Base-by-base conservation (phyloP, 2,888 invertebrate genomes). In the Drosophila limbata region DNA sequence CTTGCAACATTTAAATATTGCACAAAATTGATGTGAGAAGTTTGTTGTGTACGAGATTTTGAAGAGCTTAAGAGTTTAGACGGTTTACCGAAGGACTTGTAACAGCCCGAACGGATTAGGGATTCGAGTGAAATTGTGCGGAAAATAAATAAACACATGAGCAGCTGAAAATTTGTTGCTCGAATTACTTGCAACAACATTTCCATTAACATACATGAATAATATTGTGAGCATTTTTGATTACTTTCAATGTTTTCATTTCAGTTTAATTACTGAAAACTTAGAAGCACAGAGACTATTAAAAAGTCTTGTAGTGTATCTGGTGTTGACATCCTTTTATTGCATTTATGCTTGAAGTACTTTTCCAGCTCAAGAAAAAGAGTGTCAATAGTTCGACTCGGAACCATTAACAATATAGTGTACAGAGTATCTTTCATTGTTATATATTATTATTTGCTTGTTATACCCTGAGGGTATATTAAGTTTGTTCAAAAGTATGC, bases 1-100 rank as follows among this genome's bases (percentile, higher is more conserved):
- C 51, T 48, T 69, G 64, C 69, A 68, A 65, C 61, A 59, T 52
- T 77, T 69, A 44, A 62, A 65, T 40, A 44, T 35, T 57, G 17
- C 40, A 59, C 11, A 45, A 47, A 51, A 53, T 65, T 21, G 33
- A 48, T 52, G 25, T 10, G 9, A 47, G 9, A 45, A 56, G 25
- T 45, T 48, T 53, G 17, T 6, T 35, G 17, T 35, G 4, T 37
- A 39, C 28, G 28, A 28, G 28, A 25, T 28, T 8, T 39, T 53
- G 9, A 15, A 25, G 15, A 65, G 44, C 15, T 5, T 17, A 5
- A 5, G 21, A 61, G 39, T 39, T 17, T 37, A 39, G n/a, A n/a
- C 8, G 28, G 13, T 9, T 44, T 15, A 8, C 45, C 2, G n/a
- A 35, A 40, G 33, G 10, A 25, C 11, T n/a, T 42, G 37, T 45